Percentiles rank a stretch among this genome's conserved stretches.
Conservation (phyloP, 2,888 invertebrate genomes). For the Orthosia incerta region DNA sequence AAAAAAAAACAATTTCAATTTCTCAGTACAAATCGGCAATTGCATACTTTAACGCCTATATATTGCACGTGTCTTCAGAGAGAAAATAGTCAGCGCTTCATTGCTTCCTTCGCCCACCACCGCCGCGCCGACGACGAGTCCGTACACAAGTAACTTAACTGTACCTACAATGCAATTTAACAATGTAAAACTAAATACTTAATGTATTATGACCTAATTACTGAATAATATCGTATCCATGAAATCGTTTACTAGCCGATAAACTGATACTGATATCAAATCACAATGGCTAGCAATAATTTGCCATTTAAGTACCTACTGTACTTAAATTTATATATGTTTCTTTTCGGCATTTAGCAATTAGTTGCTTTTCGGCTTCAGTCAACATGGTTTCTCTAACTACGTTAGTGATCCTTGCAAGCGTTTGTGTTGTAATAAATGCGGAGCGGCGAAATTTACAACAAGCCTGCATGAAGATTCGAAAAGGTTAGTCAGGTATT, state of each 20-base stretch:
- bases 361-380: background rate
- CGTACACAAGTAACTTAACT: too few relatives aligned
- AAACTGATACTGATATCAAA: background rate
- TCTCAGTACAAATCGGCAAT: too few relatives aligned
- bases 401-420: background rate
- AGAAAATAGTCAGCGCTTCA: too few relatives aligned
- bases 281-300: background rate
- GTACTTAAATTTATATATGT: background rate
- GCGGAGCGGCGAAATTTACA: fast-evolving
- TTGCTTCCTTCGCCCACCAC: too few relatives aligned
- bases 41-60: too few relatives aligned
- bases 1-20: too few relatives aligned
- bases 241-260: background rate
- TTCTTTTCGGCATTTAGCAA: background rate
- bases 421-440: background rate
- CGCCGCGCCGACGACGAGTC: too few relatives aligned
- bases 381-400: conserved; percentile 5
- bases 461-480: conserved; percentile 17
- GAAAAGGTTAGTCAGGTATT: background rate
- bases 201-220: background rate
- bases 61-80: too few relatives aligned
- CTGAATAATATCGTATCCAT: background rate
- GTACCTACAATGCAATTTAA: background rate
- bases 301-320: background rate
- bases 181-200: background rate